phyloP scores from a whole-genome alignment of 2,888 invertebrate species.

The Microdon myrmicae region DNA sequence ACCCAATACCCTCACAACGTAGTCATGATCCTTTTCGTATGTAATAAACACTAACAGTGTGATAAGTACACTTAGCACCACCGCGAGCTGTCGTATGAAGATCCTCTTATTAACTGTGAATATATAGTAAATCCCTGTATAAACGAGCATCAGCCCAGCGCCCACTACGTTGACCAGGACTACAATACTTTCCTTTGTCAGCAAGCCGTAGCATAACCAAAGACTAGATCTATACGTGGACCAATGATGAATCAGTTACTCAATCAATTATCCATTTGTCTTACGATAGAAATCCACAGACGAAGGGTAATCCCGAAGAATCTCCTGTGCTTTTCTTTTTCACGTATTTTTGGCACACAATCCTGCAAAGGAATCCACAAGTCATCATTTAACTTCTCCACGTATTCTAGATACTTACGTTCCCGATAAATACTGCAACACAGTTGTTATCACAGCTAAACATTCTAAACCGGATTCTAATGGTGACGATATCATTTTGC shows the following conservation, averaged over 20 bases:
- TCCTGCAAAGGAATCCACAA: slow-evolving; percentile 68
- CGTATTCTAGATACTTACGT: slow-evolving; percentile 72
- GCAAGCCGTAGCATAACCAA: slow-evolving; percentile 84
- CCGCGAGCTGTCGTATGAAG: slow-evolving; percentile 73
- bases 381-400: not conserved
- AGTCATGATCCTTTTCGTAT: slow-evolving; percentile 68
- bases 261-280: slow-evolving; percentile 59
- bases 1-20: slow-evolving; percentile 75
- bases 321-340: slow-evolving; percentile 80
- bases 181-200: slow-evolving; percentile 78
- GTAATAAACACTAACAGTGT: slow-evolving; percentile 72
- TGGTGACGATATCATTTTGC: slow-evolving; percentile 50
- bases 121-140: slow-evolving; percentile 76
- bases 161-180: slow-evolving; percentile 82
- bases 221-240: slow-evolving; percentile 72
- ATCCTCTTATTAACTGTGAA: slow-evolving; percentile 78
- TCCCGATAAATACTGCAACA: slow-evolving; percentile 86
- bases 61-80: slow-evolving; percentile 69
- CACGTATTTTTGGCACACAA: slow-evolving; percentile 81
- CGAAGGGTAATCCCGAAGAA: slow-evolving; percentile 79
- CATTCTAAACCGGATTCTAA: slow-evolving; percentile 60
- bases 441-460: slow-evolving; percentile 79
- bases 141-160: slow-evolving; percentile 75
- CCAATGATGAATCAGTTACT: not conserved
- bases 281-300: slow-evolving; percentile 81